Conservation (phyloP, 2,797 vertebrate genomes). For the Stomatorhinus walkeri region DNA sequence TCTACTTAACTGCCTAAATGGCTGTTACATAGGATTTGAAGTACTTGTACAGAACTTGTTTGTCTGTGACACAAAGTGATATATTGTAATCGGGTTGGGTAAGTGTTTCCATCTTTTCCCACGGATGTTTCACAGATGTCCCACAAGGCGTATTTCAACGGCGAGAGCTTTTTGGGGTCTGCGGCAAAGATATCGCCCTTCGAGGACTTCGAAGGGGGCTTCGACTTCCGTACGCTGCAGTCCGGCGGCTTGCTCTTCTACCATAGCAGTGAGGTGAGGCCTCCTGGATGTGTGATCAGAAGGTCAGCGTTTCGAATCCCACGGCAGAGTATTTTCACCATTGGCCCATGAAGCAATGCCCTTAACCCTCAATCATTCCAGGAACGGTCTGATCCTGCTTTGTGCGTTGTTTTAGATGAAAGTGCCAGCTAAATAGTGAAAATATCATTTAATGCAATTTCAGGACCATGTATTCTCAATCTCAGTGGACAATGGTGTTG, state of each 20-base stretch:
- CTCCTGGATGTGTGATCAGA: neutral
- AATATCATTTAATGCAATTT: neutral
- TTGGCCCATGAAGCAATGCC: neutral
- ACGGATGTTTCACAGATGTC: slow-evolving; percentile 69
- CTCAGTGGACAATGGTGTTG: slow-evolving; percentile 79
- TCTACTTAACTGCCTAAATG: neutral
- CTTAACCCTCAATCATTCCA: neutral
- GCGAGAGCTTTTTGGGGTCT: slow-evolving; percentile 79
- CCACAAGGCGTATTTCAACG: slow-evolving; percentile 82
- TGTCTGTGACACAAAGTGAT: neutral
- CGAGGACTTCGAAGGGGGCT: slow-evolving; percentile 80
- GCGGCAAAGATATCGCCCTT: slow-evolving; percentile 78
- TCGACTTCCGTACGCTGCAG: slow-evolving; percentile 82
- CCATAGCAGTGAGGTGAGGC: slow-evolving; percentile 72
- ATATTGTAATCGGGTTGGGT: neutral
- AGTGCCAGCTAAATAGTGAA: neutral
- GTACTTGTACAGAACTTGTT: neutral
- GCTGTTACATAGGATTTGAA: neutral
- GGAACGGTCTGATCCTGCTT: neutral
- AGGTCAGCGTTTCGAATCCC: neutral
- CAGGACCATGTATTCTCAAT: slow-evolving; percentile 81
- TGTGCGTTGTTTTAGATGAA: neutral
- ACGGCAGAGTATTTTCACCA: neutral
- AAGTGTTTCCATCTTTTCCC: neutral
- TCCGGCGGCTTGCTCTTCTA: slow-evolving; percentile 82